Conservation (phyloP, 2,888 invertebrate genomes). For the Acleris cristana region DNA sequence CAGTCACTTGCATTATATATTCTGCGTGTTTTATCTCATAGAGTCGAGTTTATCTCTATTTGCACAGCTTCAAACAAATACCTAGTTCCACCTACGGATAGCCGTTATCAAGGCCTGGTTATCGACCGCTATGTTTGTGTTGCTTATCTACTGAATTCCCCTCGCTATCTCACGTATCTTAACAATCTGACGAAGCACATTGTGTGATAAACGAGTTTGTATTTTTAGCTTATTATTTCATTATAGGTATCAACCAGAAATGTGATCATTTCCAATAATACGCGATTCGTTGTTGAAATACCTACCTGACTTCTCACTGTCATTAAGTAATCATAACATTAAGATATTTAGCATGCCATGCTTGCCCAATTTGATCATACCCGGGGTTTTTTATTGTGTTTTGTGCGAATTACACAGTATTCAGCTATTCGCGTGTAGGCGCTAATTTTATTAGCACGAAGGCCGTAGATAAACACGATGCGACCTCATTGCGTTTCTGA, state of each 20-base stretch:
- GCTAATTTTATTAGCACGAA: constrained; percentile 77
- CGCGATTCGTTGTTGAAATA: constrained; percentile 6
- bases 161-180: constrained; percentile 44
- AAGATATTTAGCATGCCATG: constrained; percentile 1
- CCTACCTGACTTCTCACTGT: constrained; percentile 1
- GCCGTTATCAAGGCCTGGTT: constrained; percentile 35
- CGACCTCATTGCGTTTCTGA: constrained; percentile 76
- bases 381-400: constrained; percentile 16
- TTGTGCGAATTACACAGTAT: constrained; percentile 68
- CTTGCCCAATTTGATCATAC: constrained; percentile 1
- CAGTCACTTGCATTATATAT: constrained; percentile 4
- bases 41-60: constrained; percentile 26
- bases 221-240: constrained; percentile 62
- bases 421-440: constrained; percentile 67
- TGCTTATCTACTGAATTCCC: constrained; percentile 55
- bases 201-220: constrained; percentile 61
- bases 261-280: constrained; percentile 23
- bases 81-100: constrained; percentile 16
- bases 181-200: constrained; percentile 44
- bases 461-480: constrained; percentile 67
- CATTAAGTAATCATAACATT: not conserved
- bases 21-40: not conserved
- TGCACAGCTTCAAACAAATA: constrained; percentile 23
- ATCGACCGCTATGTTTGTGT: constrained; percentile 35
- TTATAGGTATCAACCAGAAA: constrained; percentile 44